Evolutionary conservation across 2,888 invertebrate genomes (phyloP), one percentile per base, ranked within the genome.

Genomic region (Acleris laterana): DNA sequence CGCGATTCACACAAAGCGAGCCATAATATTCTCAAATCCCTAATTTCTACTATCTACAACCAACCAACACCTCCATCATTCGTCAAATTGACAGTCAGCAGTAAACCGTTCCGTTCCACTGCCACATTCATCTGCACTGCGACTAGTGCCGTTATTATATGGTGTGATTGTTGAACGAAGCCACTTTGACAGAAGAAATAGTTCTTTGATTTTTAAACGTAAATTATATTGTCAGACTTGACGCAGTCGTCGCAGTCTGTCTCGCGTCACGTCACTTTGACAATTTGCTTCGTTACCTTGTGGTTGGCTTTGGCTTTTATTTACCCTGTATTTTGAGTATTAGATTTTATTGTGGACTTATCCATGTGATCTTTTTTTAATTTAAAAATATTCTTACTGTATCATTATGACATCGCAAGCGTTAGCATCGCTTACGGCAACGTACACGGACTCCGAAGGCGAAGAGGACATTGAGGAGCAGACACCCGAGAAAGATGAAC

Each of bases 391-490:
- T 46, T 46, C 13, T n/a, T 46, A 46, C 46, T n/a, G 17, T 16
- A 11, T 28, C 58, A 78, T 48, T 38, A 93, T 93, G 93, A 82
- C 93, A 56, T 93, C 93, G 3, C 93, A 93, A 83, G 97, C 97
- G 48, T 93, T 98, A 83, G 97, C 97, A 65, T 96, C 97, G 59
- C 93, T 98, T 73, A 98, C 97, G 59, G 98, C 97, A 32, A 97
- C 96, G 51, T 98, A 98, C 85, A 98, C 98, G 1, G 98, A 98
- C 85, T 98, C 98, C 0, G 98, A 98, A 89, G 97, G 96, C 60
- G 98, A 98, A 85, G 97, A 97, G 75, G 96, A 96, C 69, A 94
- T 94, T 84, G 94, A 95, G 80, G 95, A 95, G 66, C 90, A 93
- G 72, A 93, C 93, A 20, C 93, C 94, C 62, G 94, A 94, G 72